Base-by-base conservation (phyloP, 2,797 vertebrate genomes). In the Harpagifer antarcticus region DNA sequence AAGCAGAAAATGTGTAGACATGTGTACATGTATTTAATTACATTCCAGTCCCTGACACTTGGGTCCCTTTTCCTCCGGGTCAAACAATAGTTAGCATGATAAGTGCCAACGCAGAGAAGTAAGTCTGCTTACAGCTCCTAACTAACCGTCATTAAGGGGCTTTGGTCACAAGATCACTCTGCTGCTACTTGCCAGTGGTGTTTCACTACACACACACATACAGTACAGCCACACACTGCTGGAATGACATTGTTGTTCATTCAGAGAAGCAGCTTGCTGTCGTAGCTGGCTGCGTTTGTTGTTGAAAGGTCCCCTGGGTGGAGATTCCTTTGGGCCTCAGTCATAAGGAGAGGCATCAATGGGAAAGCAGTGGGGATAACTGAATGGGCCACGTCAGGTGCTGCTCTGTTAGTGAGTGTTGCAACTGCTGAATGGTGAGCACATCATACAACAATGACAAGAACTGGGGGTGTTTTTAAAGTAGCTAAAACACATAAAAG, bases 221-320 rank as follows among this genome's bases (percentile, higher is more conserved):
- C 59, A 60, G 50, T 31, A 56, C 54, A 56, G 16, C 16, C 58
- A 70, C 74, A 66, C 87, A 83, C 81, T 86, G 88, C 85, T 86
- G 91, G 89, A 91, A 86, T 86, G 83, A 87, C 89, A 91, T 90
- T 92, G 91, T 91, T 92, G 88, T 92, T 92, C 91, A 93, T 93
- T 93, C 86, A 94, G 88, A 91, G 91, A 92, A 93, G 89, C 89
- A 90, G 91, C 88, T 90, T 92, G 91, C 91, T 91, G 91, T 92
- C 87, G 89, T 92, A 91, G 92, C 92, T 91, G 92, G 84, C 91
- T 93, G 90, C 85, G 84, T 91, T 93, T 94, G 92, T 93, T 93
- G 88, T 93, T 92, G 86, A 85, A 92, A 89, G 81, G 86, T 93
- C 92, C 90, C 92, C 92, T 89, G 91, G 84, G 92, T 90, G 89